These are phyloP conservation scores for Serrognathus titanus DNA, from an alignment of 2,888 invertebrate genomes.

Conservation along the genomic window DNA sequence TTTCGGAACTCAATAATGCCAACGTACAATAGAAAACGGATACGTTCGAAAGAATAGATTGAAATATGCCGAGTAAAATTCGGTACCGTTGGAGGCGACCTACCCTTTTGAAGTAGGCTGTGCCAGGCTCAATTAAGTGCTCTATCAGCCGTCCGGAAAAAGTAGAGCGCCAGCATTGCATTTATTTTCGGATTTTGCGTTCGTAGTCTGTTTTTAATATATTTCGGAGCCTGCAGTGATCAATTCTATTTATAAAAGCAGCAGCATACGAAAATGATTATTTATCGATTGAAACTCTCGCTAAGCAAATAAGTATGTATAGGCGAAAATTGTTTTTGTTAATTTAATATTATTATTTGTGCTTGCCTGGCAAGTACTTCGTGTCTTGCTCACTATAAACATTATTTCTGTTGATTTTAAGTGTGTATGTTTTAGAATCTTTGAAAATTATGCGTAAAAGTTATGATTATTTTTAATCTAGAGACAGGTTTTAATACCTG, in stretches of 20 bases:
- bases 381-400: no score
- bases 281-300: no score
- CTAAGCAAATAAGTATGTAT: no score
- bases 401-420: no score
- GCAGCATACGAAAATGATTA: not conserved
- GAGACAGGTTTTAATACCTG: no score
- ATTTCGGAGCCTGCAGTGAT: constrained; percentile 14
- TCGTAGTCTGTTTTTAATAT: constrained; percentile 24
- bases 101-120: constrained; percentile 43
- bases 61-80: constrained; percentile 13
- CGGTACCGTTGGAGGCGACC: constrained; percentile 26
- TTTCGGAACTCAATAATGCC: not conserved
- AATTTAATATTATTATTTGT: no score
- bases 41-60: constrained; percentile 25
- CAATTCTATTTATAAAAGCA: constrained; percentile 31
- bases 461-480: no score
- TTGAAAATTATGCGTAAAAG: no score
- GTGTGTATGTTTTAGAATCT: no score
- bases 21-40: constrained; percentile 17
- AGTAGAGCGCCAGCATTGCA: constrained; percentile 8
- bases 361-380: no score
- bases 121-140: constrained; percentile 47
- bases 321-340: no score
- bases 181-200: constrained; percentile 31
- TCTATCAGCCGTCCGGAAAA: constrained; percentile 46